Conservation (phyloP, 1,140 invertebrate species). For the Charaxes varanes region DNA sequence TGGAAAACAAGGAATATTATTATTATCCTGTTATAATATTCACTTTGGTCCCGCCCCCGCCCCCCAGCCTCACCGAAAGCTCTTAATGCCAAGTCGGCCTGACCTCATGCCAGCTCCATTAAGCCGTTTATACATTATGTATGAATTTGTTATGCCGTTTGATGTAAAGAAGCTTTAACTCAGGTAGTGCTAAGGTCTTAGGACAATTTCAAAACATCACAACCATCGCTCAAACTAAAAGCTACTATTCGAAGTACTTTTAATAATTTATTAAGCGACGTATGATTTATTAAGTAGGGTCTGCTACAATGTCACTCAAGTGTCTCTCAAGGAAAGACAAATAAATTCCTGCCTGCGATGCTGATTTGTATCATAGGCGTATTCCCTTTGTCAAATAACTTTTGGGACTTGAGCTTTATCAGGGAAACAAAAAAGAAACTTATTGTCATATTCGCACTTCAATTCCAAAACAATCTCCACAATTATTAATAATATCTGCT, state of each 20-base stretch:
- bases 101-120: constrained; percentile 70
- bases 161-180: constrained; percentile 70
- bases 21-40: constrained; percentile 68
- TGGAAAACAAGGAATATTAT: constrained; percentile 58
- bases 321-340: not conserved
- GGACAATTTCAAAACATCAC: constrained; percentile 44
- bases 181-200: constrained; percentile 64
- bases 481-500: too few relatives aligned
- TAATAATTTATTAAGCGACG: constrained; percentile 9
- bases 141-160: constrained; percentile 74
- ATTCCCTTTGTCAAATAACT: too few relatives aligned
- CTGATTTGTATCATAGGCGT: too few relatives aligned
- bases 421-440: not conserved
- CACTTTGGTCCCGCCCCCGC: constrained; percentile 51
- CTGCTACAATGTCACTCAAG: not conserved
- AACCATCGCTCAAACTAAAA: constrained; percentile 20
- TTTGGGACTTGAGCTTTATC: not conserved
- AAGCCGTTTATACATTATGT: constrained; percentile 72
- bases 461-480: too few relatives aligned
- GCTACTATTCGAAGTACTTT: constrained; percentile 11
- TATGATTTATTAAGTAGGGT: constrained; percentile 3
- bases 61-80: constrained; percentile 53
- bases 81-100: constrained; percentile 69
- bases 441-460: too few relatives aligned
- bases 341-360: not conserved